phyloP scores from a whole-genome alignment of 2,113 vertebrate genomes.

The Ranitomeya variabilis region DNA sequence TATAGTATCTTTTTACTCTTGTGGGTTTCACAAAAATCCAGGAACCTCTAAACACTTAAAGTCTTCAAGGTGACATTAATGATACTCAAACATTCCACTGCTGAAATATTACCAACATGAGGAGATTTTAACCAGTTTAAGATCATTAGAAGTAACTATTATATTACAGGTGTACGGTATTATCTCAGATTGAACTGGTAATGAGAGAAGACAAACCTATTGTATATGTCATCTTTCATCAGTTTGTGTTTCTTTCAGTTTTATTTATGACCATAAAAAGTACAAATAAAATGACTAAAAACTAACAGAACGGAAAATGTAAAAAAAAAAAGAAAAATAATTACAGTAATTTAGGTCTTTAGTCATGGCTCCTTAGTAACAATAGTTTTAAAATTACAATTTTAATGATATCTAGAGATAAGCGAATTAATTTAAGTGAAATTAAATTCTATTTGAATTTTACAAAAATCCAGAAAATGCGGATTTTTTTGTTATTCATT shows the following conservation, averaged over 20 bases:
- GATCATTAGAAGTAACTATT: neutral
- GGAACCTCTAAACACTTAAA: neutral
- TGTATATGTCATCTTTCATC: neutral
- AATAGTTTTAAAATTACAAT: too few relatives aligned
- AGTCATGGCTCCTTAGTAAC: too few relatives aligned
- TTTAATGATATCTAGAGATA: too few relatives aligned
- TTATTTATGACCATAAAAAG: neutral
- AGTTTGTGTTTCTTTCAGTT: neutral
- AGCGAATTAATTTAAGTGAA: too few relatives aligned
- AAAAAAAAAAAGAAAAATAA: too few relatives aligned
- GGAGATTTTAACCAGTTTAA: neutral
- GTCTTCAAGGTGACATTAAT: conserved; percentile 31
- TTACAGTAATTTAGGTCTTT: too few relatives aligned
- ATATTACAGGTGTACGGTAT: neutral
- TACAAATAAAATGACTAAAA: neutral
- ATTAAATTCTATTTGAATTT: too few relatives aligned
- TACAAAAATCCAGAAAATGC: too few relatives aligned
- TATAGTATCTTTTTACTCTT: conserved; percentile 67
- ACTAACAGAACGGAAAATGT: neutral
- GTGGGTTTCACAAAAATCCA: conserved; percentile 48
- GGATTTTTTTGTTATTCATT: too few relatives aligned
- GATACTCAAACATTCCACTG: neutral
- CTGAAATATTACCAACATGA: neutral
- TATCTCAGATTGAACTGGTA: neutral
- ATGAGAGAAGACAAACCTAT: neutral